phyloP scores from a whole-genome alignment of 2,797 vertebrate species.

The Chrysocyon brachyurus region DNA sequence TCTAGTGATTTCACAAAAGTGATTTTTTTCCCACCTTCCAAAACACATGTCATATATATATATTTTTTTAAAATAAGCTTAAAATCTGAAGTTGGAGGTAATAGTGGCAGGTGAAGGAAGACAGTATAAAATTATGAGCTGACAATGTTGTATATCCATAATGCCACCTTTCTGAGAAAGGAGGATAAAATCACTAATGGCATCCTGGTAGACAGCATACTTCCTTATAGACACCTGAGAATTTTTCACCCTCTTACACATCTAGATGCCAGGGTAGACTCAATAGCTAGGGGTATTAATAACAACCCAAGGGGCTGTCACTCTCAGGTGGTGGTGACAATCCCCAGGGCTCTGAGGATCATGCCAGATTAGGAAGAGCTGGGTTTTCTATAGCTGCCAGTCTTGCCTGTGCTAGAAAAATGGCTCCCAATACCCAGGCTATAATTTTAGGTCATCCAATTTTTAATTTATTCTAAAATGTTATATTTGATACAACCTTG shows the following conservation, averaged over 20 bases:
- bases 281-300: neutral
- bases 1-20: neutral
- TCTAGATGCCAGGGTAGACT: neutral
- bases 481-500: slow-evolving; percentile 6
- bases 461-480: slow-evolving; percentile 46
- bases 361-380: neutral
- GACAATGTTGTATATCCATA: neutral
- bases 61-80: neutral
- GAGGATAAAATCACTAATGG: neutral
- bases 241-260: neutral
- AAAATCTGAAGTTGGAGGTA: neutral
- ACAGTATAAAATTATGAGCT: neutral
- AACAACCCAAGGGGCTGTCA: neutral
- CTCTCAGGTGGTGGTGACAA: neutral
- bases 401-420: neutral
- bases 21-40: neutral
- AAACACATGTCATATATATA: neutral
- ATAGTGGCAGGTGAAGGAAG: neutral
- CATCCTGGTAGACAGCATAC: neutral
- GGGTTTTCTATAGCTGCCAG: neutral
- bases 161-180: neutral
- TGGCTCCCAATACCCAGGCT: neutral
- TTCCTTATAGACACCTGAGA: neutral
- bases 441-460: slow-evolving; percentile 23
- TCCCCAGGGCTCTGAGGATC: neutral